Percentiles rank a stretch among this genome's conserved stretches.
These are phyloP conservation scores for Paramormyrops kingsleyae DNA, from an alignment of 2,113 vertebrate genomes.

Conservation along the genomic window DNA sequence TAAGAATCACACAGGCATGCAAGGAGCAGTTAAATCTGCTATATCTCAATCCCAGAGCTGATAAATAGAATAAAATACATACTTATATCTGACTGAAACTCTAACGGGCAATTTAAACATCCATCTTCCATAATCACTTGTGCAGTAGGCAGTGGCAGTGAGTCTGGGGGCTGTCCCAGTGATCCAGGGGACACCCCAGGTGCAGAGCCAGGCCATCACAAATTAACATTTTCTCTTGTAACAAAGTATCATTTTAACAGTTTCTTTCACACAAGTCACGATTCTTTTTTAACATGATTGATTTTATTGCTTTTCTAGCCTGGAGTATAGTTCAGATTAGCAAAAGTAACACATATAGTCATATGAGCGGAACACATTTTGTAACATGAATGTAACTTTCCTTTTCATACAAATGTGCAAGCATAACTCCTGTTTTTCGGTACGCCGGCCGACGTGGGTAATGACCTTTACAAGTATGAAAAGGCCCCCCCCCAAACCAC, in stretches of 20 bases:
- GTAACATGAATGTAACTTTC: not conserved
- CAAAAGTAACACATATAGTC: not conserved
- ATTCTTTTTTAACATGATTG: not conserved
- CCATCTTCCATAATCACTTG: not conserved
- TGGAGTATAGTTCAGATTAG: not conserved
- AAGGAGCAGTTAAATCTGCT: not conserved
- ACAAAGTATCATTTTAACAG: not conserved
- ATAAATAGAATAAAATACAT: not conserved
- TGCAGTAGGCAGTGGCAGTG: not conserved
- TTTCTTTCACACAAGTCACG: not conserved
- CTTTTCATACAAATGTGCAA: not conserved
- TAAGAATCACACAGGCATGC: not conserved
- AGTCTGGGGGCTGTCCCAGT: not conserved
- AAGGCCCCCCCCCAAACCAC: not conserved
- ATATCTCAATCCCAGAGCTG: not conserved
- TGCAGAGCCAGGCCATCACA: not conserved
- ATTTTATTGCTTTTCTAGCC: not conserved
- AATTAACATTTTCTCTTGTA: not conserved
- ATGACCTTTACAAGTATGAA: not conserved
- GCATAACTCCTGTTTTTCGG: not conserved
- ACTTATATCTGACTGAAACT: not conserved
- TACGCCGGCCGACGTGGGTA: not conserved
- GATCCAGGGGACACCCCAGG: not conserved
- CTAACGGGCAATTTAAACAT: not conserved
- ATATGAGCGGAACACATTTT: not conserved